These are phyloP conservation scores for Brachypodius melanocephalos DNA, from an alignment of 2,113 vertebrate species.

Conservation along the genomic window DNA sequence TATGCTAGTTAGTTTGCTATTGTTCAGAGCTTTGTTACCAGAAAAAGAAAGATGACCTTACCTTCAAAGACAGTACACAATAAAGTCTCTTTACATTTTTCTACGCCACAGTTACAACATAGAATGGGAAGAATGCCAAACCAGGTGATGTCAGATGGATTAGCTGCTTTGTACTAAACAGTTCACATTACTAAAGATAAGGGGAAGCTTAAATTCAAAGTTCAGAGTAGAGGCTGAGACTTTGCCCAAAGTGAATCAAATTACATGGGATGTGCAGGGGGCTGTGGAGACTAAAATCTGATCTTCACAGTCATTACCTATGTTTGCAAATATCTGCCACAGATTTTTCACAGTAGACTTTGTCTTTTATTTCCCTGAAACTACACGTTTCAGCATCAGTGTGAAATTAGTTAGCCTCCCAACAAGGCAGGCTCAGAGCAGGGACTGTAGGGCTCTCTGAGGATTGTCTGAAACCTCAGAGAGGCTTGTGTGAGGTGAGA, in stretches of 20 bases:
- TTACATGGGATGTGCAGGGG: neutral
- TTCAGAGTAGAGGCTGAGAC: neutral
- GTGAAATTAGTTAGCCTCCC: neutral
- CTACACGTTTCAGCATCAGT: neutral
- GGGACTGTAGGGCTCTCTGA: neutral
- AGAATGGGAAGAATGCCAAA: constrained; percentile 31
- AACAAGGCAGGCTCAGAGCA: neutral
- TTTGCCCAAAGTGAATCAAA: neutral
- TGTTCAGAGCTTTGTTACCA: neutral
- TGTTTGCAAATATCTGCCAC: neutral
- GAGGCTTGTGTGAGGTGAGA: neutral
- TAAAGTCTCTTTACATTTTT: neutral
- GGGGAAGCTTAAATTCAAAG: neutral
- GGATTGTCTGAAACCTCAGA: neutral
- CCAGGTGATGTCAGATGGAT: constrained; percentile 55
- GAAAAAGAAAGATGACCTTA: constrained; percentile 3
- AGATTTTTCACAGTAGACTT: neutral
- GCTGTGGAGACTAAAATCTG: neutral
- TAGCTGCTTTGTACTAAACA: constrained; percentile 9
- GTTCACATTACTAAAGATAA: constrained; percentile 34
- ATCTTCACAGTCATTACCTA: neutral
- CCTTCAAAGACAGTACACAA: constrained; percentile 12
- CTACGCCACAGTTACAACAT: neutral
- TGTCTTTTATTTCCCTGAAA: neutral
- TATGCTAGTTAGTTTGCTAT: neutral